Conservation (phyloP, 2,888 invertebrate genomes). For the Idaea aversata region DNA sequence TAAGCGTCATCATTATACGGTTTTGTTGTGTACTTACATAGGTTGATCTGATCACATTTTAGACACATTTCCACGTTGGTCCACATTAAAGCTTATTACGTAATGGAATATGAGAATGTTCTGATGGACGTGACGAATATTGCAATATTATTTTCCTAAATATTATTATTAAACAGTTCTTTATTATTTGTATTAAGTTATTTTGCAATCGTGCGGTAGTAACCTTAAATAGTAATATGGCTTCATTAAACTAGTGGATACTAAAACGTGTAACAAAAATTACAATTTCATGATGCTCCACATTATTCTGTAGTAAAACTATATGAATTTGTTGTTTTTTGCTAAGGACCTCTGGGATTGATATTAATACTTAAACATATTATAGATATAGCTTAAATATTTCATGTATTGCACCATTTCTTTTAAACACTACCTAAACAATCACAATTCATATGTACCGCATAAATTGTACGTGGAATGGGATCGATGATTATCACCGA, state of each 20-base stretch:
- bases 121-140: neutral
- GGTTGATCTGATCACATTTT: slow-evolving; percentile 41
- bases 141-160: neutral
- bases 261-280: neutral
- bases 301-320: neutral
- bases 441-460: slow-evolving; percentile 47
- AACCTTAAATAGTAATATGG: neutral
- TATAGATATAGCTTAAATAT: neutral
- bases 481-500: slow-evolving; percentile 48
- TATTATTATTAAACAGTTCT: slow-evolving; percentile 11
- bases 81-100: slow-evolving; percentile 65
- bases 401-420: slow-evolving; percentile 51
- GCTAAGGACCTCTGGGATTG: neutral
- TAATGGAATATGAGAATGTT: slow-evolving; percentile 31
- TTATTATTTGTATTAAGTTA: slow-evolving; percentile 6
- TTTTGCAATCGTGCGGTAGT: neutral
- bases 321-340: neutral
- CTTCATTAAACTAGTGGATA: neutral
- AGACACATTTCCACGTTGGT: slow-evolving; percentile 67
- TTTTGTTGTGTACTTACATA: slow-evolving; percentile 39
- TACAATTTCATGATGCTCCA: neutral
- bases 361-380: neutral
- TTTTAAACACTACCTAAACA: slow-evolving; percentile 44
- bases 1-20: slow-evolving; percentile 39
- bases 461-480: slow-evolving; percentile 69